phyloP scores from a whole-genome alignment of 1,140 invertebrate species.

The Geopemphigus sp. region DNA sequence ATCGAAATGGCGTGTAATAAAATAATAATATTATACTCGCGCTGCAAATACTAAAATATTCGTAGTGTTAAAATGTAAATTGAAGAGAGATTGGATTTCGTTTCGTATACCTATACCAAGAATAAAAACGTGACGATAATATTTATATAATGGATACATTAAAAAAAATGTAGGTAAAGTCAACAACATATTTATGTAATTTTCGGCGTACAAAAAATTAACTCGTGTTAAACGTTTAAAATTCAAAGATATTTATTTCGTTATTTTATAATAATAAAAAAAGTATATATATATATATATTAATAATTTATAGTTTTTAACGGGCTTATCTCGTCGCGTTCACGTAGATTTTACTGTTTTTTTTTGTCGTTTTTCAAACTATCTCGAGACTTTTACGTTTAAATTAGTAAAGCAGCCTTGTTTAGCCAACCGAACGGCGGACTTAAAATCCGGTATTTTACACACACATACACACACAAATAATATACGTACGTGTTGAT shows the following conservation, averaged over 20 bases:
- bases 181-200: slow-evolving; percentile 13
- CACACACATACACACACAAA: background rate
- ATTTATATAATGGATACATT: background rate
- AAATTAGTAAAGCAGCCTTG: slow-evolving; percentile 30
- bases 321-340: background rate
- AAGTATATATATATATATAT: background rate
- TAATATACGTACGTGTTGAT: background rate
- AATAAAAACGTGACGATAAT: background rate
- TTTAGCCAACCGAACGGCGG: background rate
- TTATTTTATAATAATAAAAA: background rate
- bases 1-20: background rate
- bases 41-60: background rate
- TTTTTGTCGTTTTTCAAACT: slow-evolving; percentile 17
- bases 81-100: background rate
- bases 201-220: background rate
- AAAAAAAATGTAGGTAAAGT: background rate
- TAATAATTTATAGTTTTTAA: slow-evolving; percentile 19
- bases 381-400: slow-evolving; percentile 7
- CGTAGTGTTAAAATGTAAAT: background rate
- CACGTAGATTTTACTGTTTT: slow-evolving; percentile 1
- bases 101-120: background rate
- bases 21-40: too few species aligned
- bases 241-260: background rate
- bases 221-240: background rate
- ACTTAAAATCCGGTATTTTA: slow-evolving; percentile 24